Conservation (phyloP, 2,113 vertebrate genomes). For the Natator depressus region DNA sequence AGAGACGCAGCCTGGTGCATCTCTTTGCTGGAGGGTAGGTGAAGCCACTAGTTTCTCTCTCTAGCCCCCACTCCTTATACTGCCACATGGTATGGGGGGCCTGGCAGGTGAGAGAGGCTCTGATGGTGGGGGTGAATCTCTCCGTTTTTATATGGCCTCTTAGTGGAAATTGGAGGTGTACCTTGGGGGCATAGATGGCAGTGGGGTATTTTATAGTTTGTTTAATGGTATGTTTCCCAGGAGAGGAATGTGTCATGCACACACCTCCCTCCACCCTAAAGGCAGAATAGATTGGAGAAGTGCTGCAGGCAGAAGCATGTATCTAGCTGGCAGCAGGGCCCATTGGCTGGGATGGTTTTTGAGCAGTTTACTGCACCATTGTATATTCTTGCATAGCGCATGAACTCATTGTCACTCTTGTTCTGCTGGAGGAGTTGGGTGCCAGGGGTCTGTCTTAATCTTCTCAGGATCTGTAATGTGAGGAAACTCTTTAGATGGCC, state of each 20-base stretch:
- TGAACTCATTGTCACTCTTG: background rate
- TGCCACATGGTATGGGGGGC: background rate
- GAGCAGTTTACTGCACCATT: background rate
- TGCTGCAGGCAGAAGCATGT: accelerated
- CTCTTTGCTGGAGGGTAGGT: constrained; percentile 94
- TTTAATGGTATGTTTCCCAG: background rate
- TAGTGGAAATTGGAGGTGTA: background rate
- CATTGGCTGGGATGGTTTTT: background rate
- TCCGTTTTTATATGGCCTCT: too few relatives aligned
- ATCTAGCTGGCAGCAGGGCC: background rate
- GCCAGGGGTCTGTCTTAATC: background rate
- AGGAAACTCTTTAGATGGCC: background rate
- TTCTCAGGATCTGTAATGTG: background rate
- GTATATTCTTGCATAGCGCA: background rate
- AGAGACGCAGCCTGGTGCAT: constrained; percentile 95
- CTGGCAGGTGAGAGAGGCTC: background rate
- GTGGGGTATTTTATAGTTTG: background rate
- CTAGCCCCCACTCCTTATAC: too few relatives aligned
- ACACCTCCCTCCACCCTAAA: accelerated
- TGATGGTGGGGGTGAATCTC: accelerated
- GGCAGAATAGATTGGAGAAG: accelerated
- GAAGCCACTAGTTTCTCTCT: background rate
- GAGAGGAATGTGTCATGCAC: accelerated
- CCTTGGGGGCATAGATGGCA: background rate
- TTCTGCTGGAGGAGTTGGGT: accelerated